Evolutionary conservation across 2,113 vertebrate genomes (phyloP).

Genomic region (Numenius arquata): DNA sequence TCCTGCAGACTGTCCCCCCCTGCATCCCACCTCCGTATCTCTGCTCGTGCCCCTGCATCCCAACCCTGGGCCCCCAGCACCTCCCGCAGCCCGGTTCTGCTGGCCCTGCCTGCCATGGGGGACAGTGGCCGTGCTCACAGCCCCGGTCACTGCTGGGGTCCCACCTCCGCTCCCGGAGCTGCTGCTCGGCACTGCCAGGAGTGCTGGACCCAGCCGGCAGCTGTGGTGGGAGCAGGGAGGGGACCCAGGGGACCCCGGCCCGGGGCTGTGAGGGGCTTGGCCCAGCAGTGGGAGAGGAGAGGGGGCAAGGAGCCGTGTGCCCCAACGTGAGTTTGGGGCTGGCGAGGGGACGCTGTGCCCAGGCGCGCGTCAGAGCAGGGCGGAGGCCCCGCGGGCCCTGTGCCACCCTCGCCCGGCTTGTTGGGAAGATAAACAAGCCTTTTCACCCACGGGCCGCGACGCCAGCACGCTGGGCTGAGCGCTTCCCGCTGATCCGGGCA

Average conservation of each 20-base stretch:
- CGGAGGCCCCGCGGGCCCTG: background rate
- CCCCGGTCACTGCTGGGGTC: background rate
- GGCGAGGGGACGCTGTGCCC: background rate
- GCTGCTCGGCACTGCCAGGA: fast-evolving
- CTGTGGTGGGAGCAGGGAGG: background rate
- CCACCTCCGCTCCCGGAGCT: fast-evolving
- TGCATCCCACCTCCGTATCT: background rate
- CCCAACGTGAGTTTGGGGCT: background rate
- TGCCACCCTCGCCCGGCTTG: background rate
- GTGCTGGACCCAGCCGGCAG: fast-evolving
- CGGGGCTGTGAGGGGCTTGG: background rate
- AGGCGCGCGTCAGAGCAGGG: background rate
- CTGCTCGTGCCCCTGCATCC: background rate
- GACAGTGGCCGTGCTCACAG: fast-evolving
- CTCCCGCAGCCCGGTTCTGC: background rate
- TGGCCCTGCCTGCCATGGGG: fast-evolving
- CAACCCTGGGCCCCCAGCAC: too few species aligned
- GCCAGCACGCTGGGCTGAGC: background rate
- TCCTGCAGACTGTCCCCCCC: background rate
- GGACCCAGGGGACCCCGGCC: fast-evolving
- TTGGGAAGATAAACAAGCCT: background rate
- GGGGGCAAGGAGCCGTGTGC: background rate
- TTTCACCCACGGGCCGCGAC: background rate
- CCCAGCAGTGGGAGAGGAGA: fast-evolving
- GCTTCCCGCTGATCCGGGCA: fast-evolving